Conservation (phyloP, 2,888 invertebrate genomes). For the Dasypolia templi region DNA sequence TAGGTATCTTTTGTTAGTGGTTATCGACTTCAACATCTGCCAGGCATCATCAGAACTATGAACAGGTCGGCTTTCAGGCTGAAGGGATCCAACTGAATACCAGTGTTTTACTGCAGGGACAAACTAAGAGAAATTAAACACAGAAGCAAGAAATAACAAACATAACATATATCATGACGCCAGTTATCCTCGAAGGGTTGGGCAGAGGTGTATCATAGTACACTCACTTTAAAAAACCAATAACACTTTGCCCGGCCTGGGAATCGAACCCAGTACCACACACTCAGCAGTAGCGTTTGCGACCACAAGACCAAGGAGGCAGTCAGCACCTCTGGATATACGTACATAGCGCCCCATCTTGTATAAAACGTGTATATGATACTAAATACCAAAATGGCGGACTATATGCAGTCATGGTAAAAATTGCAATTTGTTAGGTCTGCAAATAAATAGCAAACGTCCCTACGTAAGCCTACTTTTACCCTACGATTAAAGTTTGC, state of each 20-base stretch:
- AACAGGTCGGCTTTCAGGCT: neutral
- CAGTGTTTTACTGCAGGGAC: neutral
- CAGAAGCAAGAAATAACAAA: neutral
- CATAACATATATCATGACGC: no score
- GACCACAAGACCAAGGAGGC: no score
- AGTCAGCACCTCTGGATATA: no score
- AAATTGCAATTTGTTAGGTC: neutral
- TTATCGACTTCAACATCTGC: neutral
- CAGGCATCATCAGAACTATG: neutral
- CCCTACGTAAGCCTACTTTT: neutral
- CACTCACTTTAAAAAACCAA: no score
- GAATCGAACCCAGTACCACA: no score
- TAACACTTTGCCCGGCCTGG: no score
- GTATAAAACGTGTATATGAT: neutral
- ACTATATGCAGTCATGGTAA: no score
- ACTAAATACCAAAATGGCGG: neutral
- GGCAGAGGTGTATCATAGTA: no score
- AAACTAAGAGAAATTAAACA: neutral
- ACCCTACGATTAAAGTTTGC: slow-evolving; percentile 5
- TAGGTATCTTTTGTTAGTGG: no score
- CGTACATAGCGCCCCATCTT: no score
- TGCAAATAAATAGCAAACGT: neutral
- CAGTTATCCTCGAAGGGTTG: no score
- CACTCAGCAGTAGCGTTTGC: no score
- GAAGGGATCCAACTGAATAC: neutral